These are phyloP conservation scores for Acomys russatus DNA, from an alignment of 2,797 vertebrate genomes.

Conservation along the genomic window DNA sequence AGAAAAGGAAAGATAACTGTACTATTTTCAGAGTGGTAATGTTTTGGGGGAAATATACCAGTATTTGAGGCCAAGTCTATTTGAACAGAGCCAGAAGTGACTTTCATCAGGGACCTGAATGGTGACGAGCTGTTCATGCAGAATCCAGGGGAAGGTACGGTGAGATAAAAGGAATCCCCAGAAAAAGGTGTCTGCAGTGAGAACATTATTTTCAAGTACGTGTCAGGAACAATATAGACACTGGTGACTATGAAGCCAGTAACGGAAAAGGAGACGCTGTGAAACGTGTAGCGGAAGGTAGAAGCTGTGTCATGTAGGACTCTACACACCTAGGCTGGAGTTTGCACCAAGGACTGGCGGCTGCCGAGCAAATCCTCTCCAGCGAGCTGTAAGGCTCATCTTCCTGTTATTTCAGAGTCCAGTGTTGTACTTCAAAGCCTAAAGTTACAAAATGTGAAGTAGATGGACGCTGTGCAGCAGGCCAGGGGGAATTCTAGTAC, in stretches of 20 bases:
- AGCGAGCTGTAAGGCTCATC: not conserved
- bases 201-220: not conserved
- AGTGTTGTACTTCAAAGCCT: not conserved
- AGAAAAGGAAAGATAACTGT: not conserved
- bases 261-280: not conserved
- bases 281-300: not conserved
- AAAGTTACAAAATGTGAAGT: not conserved
- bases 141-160: not conserved
- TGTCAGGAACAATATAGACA: not conserved
- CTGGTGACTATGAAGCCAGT: not conserved
- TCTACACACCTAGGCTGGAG: not conserved
- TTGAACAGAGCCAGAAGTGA: not conserved
- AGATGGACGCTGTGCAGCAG: not conserved
- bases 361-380: not conserved
- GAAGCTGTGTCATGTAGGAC: not conserved
- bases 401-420: not conserved
- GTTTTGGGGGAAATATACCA: not conserved
- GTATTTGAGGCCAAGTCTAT: not conserved
- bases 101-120: not conserved
- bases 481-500: constrained; percentile 9
- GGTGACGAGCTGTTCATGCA: not conserved
- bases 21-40: not conserved
- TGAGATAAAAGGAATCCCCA: not conserved
- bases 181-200: not conserved
- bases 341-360: not conserved